Percentiles rank a stretch among this genome's conserved stretches.
Evolutionary conservation across 2,797 vertebrate species (phyloP).

Genomic region (Trachops cirrhosus): DNA sequence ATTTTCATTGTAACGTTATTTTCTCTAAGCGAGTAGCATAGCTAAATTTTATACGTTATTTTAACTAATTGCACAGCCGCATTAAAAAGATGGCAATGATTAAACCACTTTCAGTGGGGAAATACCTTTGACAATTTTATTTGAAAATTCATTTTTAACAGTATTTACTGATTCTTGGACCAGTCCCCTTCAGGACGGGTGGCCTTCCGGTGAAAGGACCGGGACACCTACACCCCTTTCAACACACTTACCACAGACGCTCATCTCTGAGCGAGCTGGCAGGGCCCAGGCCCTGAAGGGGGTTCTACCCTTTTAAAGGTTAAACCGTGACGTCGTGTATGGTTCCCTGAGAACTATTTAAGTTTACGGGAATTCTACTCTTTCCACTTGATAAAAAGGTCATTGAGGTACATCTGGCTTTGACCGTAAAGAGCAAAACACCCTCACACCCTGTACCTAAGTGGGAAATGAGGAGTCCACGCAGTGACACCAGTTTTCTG

Average conservation of each 20-base stretch:
- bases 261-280: not conserved
- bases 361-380: not conserved
- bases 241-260: not conserved
- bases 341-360: not conserved
- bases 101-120: conserved; percentile 23
- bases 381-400: not conserved
- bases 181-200: not conserved
- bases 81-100: conserved; percentile 35
- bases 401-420: not conserved
- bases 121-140: conserved; percentile 36
- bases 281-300: not conserved
- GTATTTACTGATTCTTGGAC: conserved; percentile 32
- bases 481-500: not conserved
- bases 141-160: conserved; percentile 10
- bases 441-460: not conserved
- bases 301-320: not conserved
- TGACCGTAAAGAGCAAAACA: not conserved
- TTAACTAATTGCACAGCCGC: conserved; percentile 27
- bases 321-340: not conserved
- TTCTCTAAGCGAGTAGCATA: conserved; percentile 27
- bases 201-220: not conserved
- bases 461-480: not conserved
- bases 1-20: conserved; percentile 28
- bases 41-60: conserved; percentile 4
- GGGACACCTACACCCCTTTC: not conserved